Conservation (phyloP, 2,797 vertebrate species). For the Lemur catta region DNA sequence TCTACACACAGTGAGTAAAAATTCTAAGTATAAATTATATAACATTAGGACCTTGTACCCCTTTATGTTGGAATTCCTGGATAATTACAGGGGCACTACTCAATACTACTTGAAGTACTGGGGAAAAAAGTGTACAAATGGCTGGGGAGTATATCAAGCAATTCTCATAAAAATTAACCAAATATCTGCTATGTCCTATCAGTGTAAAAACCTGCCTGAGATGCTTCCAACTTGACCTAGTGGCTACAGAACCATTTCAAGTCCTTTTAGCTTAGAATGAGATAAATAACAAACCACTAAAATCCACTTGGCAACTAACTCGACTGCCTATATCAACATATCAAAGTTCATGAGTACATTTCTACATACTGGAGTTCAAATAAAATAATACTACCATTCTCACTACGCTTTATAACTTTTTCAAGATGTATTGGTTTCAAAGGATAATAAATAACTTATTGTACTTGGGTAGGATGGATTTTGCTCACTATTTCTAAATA, state of each 20-base stretch:
- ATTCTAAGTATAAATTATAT: slow-evolving; percentile 38
- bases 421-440: slow-evolving; percentile 1
- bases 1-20: slow-evolving; percentile 74
- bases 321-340: slow-evolving; percentile 8
- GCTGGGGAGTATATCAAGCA: background rate
- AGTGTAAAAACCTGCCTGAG: slow-evolving; percentile 34
- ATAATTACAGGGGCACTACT: background rate
- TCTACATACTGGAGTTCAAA: background rate
- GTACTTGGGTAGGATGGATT: background rate
- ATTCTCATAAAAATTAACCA: slow-evolving; percentile 31
- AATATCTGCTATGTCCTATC: background rate
- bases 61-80: background rate
- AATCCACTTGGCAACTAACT: slow-evolving; percentile 44
- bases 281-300: slow-evolving; percentile 33
- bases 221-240: slow-evolving; percentile 35
- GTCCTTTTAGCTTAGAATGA: slow-evolving; percentile 7
- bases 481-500: slow-evolving; percentile 46
- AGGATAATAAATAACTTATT: slow-evolving; percentile 20
- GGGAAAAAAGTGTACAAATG: background rate
- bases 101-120: background rate
- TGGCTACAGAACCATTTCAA: slow-evolving; percentile 27
- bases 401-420: background rate
- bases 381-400: slow-evolving; percentile 46
- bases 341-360: background rate
- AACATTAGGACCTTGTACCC: background rate